Percentiles rank a stretch among this genome's conserved stretches.
These are phyloP conservation scores for Petrosia ficiformis DNA, from an alignment of 37 sponge, comb jelly and placozoan species.

Conservation along the genomic window DNA sequence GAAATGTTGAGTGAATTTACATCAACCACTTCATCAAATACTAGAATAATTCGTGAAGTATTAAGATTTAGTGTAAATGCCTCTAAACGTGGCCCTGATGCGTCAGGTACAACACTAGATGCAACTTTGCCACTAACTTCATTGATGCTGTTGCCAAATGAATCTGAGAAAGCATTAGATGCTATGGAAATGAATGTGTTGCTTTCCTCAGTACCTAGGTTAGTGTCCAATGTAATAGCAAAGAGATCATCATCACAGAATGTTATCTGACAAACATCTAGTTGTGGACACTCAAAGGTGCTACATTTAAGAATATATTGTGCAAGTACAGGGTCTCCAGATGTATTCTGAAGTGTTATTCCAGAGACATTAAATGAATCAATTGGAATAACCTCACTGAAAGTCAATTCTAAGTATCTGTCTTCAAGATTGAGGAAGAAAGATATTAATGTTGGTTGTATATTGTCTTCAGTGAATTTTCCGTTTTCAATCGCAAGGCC, in stretches of 20 bases:
- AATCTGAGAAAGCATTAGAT: constrained; percentile 53
- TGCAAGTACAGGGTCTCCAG: neutral
- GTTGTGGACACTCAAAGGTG: constrained; percentile 9
- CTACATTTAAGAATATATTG: constrained; percentile 36
- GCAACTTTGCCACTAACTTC: constrained; percentile 12
- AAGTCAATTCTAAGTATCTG: constrained; percentile 56
- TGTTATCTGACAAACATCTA: constrained; percentile 16
- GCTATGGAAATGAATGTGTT: constrained; percentile 69
- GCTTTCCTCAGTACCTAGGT: constrained; percentile 57
- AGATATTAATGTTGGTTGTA: constrained; percentile 36
- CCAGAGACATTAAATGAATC: constrained; percentile 33
- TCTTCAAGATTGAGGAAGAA: constrained; percentile 61
- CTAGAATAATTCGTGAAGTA: constrained; percentile 36
- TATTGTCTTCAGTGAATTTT: constrained; percentile 36
- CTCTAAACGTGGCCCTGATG: constrained; percentile 46
- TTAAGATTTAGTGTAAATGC: constrained; percentile 69
- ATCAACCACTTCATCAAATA: constrained; percentile 82
- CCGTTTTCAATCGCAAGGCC: constrained; percentile 13
- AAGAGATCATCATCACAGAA: constrained; percentile 58
- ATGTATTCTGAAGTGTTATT: constrained; percentile 63
- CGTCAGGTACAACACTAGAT: constrained; percentile 47
- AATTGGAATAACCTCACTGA: constrained; percentile 61
- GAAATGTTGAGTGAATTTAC: constrained; percentile 33
- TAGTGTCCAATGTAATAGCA: constrained; percentile 46
- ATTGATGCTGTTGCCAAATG: constrained; percentile 35